Conservation (phyloP, 2,797 vertebrate species). For the Halcyon chelicuti region DNA sequence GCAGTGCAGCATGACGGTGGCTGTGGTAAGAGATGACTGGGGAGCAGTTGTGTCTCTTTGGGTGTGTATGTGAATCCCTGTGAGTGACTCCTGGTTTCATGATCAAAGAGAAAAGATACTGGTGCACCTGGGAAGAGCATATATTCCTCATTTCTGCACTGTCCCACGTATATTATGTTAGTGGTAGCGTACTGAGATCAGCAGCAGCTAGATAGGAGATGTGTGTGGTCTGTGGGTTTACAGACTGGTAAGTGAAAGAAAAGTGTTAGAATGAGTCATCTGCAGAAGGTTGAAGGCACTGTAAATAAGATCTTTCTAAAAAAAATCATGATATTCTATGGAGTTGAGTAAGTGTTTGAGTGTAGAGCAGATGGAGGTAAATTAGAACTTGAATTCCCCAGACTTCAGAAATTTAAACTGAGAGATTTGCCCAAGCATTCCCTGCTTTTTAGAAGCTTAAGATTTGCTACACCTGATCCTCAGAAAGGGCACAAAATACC, state of each 20-base stretch:
- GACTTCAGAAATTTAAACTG: neutral
- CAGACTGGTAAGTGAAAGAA: neutral
- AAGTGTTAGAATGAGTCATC: conserved; percentile 21
- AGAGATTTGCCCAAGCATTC: neutral
- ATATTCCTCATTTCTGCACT: neutral
- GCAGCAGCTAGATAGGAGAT: neutral
- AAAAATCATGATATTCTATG: neutral
- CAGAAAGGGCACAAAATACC: neutral
- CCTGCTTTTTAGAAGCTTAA: neutral
- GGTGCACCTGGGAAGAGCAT: neutral
- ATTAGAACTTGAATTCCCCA: neutral
- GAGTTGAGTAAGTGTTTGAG: neutral
- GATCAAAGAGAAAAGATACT: neutral
- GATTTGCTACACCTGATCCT: neutral
- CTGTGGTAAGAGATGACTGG: neutral
- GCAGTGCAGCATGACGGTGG: neutral
- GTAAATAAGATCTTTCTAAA: neutral
- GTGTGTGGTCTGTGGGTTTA: conserved; percentile 48
- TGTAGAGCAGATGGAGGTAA: neutral
- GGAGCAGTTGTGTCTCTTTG: neutral
- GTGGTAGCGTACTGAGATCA: neutral
- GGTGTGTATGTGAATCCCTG: neutral
- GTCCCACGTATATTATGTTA: neutral
- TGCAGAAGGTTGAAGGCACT: neutral
- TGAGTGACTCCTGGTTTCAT: neutral